These are phyloP conservation scores for Sabatieria punctata DNA, from an alignment of 2,888 invertebrate species.

Conservation along the genomic window DNA sequence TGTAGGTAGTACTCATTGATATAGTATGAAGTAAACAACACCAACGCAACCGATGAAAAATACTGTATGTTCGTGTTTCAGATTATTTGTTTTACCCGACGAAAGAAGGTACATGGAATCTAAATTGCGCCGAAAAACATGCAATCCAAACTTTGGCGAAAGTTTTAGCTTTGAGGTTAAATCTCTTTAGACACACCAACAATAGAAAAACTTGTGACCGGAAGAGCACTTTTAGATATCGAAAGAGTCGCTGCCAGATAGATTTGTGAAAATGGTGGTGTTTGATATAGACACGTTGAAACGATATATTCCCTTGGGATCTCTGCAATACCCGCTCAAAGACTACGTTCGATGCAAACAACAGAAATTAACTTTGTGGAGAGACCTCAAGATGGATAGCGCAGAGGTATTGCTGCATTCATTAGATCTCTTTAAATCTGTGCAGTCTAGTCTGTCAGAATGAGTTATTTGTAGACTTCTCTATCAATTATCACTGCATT, in stretches of 20 bases:
- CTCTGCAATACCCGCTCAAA: not conserved
- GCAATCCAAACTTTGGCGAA: constrained; percentile 4
- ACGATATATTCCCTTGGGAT: not conserved
- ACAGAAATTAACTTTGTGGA: not conserved
- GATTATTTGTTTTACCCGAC: not conserved
- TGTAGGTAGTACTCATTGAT: too few species aligned
- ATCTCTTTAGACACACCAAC: not conserved
- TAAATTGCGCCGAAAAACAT: not conserved
- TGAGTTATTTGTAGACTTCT: too few species aligned
- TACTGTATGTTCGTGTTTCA: not conserved
- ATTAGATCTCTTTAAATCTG: too few species aligned
- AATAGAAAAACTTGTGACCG: not conserved
- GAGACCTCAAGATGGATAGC: not conserved
- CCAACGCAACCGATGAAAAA: too few species aligned
- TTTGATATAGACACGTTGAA: not conserved
- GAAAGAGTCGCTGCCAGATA: not conserved
- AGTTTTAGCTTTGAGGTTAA: not conserved
- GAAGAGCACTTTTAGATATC: not conserved
- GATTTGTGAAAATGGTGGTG: not conserved
- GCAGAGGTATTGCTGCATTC: too few species aligned
- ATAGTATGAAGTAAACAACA: too few species aligned
- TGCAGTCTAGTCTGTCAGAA: too few species aligned
- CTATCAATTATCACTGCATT: too few species aligned
- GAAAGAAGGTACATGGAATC: not conserved
- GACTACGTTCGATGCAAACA: constrained; percentile 1